phyloP scores from a whole-genome alignment of 2,888 invertebrate genomes.

The Acleris cristana region DNA sequence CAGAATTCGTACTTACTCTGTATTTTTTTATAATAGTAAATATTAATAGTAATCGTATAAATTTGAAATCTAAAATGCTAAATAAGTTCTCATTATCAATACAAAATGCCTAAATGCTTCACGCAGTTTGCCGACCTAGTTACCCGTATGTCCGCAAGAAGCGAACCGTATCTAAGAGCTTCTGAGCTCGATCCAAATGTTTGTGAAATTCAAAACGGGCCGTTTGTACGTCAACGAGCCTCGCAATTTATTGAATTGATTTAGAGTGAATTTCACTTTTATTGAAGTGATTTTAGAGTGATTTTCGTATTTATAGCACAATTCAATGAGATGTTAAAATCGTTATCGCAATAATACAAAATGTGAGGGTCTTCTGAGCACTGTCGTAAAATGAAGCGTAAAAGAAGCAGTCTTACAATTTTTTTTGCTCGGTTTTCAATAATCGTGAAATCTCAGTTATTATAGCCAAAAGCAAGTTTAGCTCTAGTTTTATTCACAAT shows the following conservation, averaged over 20 bases:
- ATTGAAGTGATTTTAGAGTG: conserved; percentile 65
- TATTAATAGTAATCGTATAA: no score
- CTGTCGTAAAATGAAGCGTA: conserved; percentile 2
- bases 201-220: conserved; percentile 80
- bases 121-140: background rate
- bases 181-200: conserved; percentile 69
- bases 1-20: no score
- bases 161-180: conserved; percentile 77
- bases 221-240: conserved; percentile 69
- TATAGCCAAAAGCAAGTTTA: no score
- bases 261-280: conserved; percentile 55
- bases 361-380: background rate
- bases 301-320: conserved; percentile 55
- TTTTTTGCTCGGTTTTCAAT: no score
- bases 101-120: no score
- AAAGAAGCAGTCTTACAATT: background rate
- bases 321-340: conserved; percentile 38
- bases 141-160: conserved; percentile 52
- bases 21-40: no score
- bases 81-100: no score
- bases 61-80: no score
- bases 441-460: no score
- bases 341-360: conserved; percentile 27
- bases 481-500: no score
- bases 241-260: conserved; percentile 72